These are phyloP conservation scores for Pangasius mekongensis DNA, from an alignment of 2,797 vertebrate species.

Conservation along the genomic window DNA sequence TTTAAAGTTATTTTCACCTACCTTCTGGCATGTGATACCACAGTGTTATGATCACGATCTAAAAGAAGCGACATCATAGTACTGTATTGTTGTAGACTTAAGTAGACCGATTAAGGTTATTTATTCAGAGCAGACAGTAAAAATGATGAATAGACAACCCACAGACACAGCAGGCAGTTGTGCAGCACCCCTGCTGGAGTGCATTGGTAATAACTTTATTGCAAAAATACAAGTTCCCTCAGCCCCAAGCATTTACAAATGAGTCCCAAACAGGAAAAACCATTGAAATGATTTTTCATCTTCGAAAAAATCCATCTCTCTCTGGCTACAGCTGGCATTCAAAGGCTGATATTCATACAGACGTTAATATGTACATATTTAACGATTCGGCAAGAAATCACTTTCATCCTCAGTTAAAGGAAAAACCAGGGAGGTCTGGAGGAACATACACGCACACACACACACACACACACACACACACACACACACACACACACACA, in stretches of 20 bases:
- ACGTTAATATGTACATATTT: constrained; percentile 63
- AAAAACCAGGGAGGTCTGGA: constrained; percentile 29
- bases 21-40: background rate
- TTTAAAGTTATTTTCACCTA: background rate
- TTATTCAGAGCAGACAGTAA: background rate
- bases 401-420: constrained; percentile 54
- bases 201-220: constrained; percentile 87
- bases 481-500: constrained; percentile 32
- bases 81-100: background rate
- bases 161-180: constrained; percentile 65
- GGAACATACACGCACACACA: constrained; percentile 4
- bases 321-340: constrained; percentile 60
- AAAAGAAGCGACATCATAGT: too few relatives aligned
- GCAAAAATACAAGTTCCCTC: constrained; percentile 88
- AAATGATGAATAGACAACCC: constrained; percentile 21
- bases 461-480: constrained; percentile 20
- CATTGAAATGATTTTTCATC: constrained; percentile 55
- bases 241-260: constrained; percentile 80
- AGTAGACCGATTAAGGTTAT: background rate
- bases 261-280: constrained; percentile 58
- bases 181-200: constrained; percentile 79
- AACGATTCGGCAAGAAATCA: constrained; percentile 53
- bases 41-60: background rate
- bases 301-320: constrained; percentile 58
- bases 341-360: constrained; percentile 65